Evolutionary conservation across 1,140 invertebrate species (phyloP).

Genomic region (Drosophila serrata): DNA sequence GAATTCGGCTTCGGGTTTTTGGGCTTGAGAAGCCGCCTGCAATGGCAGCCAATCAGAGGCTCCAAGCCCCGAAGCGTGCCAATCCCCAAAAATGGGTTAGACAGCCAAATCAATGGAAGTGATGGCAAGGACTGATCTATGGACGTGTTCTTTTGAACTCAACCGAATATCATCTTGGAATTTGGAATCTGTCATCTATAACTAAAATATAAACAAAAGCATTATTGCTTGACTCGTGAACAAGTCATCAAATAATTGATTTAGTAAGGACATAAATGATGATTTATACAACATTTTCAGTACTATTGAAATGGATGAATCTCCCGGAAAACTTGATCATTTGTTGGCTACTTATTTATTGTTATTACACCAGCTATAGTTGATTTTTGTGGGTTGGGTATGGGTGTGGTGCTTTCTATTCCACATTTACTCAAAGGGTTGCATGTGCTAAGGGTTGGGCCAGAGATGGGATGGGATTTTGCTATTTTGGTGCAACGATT

Average conservation of each 20-base stretch:
- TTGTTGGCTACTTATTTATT: slow-evolving; percentile 5
- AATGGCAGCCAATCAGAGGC: neutral
- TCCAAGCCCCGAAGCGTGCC: slow-evolving; percentile 18
- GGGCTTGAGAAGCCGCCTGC: no score
- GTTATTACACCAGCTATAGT: neutral
- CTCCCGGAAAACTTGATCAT: neutral
- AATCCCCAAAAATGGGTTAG: slow-evolving; percentile 25
- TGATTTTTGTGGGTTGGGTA: neutral
- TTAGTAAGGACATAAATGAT: neutral
- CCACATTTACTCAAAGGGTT: neutral
- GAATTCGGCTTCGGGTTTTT: neutral
- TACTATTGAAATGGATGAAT: neutral
- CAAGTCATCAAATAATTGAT: slow-evolving; percentile 4
- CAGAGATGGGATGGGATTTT: neutral
- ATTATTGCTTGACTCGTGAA: neutral
- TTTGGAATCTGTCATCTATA: neutral
- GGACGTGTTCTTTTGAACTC: slow-evolving; percentile 9
- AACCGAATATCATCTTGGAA: neutral
- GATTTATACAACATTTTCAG: neutral
- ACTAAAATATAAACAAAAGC: neutral
- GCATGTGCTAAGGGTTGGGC: slow-evolving; percentile 3
- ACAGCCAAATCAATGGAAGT: slow-evolving; percentile 9
- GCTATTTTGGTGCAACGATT: slow-evolving; percentile 8
- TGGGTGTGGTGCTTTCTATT: neutral
- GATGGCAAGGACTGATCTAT: slow-evolving; percentile 9